Conservation (phyloP, 1,140 invertebrate genomes). For the Drosophila punjabiensis region DNA sequence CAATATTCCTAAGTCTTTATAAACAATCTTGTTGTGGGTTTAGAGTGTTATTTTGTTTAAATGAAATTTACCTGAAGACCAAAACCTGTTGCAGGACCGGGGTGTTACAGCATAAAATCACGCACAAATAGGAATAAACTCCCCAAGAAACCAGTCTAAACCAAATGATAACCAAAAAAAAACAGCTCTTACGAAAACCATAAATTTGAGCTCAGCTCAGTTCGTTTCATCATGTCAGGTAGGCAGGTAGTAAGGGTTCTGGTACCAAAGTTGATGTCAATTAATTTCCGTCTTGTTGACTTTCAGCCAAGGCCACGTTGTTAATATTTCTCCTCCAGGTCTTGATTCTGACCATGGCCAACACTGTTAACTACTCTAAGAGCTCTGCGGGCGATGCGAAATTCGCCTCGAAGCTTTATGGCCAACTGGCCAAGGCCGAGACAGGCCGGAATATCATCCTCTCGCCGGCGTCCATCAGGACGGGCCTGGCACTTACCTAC, state of each 20-base stretch:
- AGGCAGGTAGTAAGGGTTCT: constrained; percentile 12
- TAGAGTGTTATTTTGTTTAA: not conserved
- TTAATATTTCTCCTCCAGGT: constrained; percentile 15
- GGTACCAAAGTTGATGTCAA: not conserved
- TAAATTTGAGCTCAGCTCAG: not conserved
- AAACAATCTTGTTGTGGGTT: not conserved
- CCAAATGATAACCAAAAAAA: not conserved
- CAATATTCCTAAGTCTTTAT: not conserved
- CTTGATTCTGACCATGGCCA: constrained; percentile 25
- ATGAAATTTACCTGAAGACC: too few relatives aligned
- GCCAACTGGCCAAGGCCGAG: constrained; percentile 20
- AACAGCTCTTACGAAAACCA: not conserved
- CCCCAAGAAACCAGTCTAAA: constrained; percentile 5
- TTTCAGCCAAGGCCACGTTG: constrained; percentile 15
- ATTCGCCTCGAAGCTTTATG: constrained; percentile 54
- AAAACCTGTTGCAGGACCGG: constrained; percentile 14
- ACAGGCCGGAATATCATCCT: constrained; percentile 86
- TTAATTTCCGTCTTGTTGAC: constrained; percentile 2
- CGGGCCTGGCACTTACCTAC: constrained; percentile 86
- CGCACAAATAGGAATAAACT: not conserved
- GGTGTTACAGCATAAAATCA: constrained; percentile 6
- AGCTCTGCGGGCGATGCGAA: constrained; percentile 21
- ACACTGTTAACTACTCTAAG: not conserved
- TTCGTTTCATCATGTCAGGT: constrained; percentile 30
- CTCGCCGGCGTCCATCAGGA: constrained; percentile 87